Evolutionary conservation across 2,113 vertebrate genomes (phyloP), one percentile per base, ranked within the genome.

Genomic region (Callaeas wilsoni): DNA sequence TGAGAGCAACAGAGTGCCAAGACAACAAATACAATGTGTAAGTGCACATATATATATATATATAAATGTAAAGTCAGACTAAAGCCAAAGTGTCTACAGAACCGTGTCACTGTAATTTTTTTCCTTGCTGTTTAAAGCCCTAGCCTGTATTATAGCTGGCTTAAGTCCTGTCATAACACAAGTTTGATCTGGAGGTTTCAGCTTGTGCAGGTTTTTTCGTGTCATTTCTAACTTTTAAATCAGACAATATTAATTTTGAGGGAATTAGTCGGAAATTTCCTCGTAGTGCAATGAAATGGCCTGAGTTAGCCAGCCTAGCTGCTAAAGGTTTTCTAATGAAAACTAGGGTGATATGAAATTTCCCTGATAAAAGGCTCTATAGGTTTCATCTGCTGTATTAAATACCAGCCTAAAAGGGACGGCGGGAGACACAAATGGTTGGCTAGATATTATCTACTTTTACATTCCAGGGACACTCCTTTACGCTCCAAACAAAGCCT

Each of bases 231-330:
- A 94, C 93, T 96, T 94, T 89, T 95, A 94, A 94, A 95, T 95
- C 60, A 96, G 89, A 89, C 5, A 27, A 96, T 96, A 94, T 96
- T 97, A 97, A 97, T 97, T 97, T 97, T 95, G 95, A 97, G 96
- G 95, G 96, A 95, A 97, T 97, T 97, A 97, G 94, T 55, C 2
- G n/a, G 93, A 96, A 97, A 94, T 96, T 94, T 97, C 62, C 87
- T 89, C 47, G 9, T 39, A 42, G 67, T 42, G 75, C 89, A 89
- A 89, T 94, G 93, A 96, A 96, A 95, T 27, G 85, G 92, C 74
- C 56, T 30, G 91, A 95, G 94, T 95, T 94, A 97, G 90, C 77
- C 55, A 79, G 77, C 67, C 52, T 88, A 89, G 90, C 88, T 93
- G 91, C 93, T 94, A 95, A 92, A 87, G 91, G 62, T 97, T 97